Conservation (phyloP, 2,888 invertebrate species). For the Megalurothrips usitatus region DNA sequence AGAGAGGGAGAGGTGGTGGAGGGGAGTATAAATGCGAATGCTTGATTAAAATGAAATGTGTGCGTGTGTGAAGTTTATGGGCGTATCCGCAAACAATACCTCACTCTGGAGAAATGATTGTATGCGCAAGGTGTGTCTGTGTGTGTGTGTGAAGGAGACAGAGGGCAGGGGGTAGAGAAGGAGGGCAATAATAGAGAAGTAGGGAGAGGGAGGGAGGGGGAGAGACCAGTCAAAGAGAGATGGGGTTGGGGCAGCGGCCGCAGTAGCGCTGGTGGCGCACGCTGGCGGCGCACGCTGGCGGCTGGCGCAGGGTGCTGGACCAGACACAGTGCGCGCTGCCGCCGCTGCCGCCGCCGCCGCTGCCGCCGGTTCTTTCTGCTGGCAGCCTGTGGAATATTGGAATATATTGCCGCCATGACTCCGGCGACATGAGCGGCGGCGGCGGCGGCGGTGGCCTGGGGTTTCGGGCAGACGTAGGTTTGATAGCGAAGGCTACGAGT, state of each 20-base stretch:
- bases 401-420: conserved; percentile 23
- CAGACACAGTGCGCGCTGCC: not conserved
- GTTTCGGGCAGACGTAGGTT: not conserved
- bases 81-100: not conserved
- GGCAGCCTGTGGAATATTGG: conserved; percentile 12
- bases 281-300: not conserved
- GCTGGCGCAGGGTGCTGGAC: not conserved
- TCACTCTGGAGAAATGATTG: too few species aligned
- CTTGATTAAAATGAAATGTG: not conserved
- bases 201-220: too few species aligned
- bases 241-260: too few species aligned
- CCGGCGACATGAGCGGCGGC: not conserved
- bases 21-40: too few species aligned
- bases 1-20: too few species aligned
- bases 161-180: too few species aligned
- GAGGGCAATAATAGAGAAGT: too few species aligned
- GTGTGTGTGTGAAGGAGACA: too few species aligned
- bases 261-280: too few species aligned
- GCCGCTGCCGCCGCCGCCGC: not conserved
- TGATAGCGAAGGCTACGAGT: not conserved
- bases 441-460: not conserved
- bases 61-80: not conserved
- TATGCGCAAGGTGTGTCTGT: too few species aligned
- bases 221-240: too few species aligned
- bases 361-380: not conserved